These are phyloP conservation scores for Tupiocoris notatus DNA, from an alignment of 2,888 invertebrate genomes.

Conservation along the genomic window DNA sequence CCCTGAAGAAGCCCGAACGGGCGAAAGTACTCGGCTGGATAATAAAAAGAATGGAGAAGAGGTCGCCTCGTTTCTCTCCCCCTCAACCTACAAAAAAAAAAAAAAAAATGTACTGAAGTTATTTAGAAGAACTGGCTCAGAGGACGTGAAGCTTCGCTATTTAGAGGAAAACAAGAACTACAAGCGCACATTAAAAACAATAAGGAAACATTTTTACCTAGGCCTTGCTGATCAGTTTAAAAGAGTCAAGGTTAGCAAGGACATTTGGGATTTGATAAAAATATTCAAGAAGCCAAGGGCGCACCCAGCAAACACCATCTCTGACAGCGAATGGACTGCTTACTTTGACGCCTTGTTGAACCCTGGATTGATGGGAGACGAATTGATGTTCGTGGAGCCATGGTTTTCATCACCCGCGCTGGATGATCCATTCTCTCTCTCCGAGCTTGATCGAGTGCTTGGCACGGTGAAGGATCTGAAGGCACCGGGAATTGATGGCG, in stretches of 20 bases:
- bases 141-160: background rate
- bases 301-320: background rate
- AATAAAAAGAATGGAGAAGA: too few relatives aligned
- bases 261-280: background rate
- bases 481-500: background rate
- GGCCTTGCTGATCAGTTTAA: background rate
- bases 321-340: background rate
- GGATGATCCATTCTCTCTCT: background rate
- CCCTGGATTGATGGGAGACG: background rate
- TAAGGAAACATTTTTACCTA: background rate
- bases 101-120: too few relatives aligned
- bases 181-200: background rate
- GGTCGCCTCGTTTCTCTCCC: too few relatives aligned
- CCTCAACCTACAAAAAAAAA: too few relatives aligned
- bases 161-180: background rate
- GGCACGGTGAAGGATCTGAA: background rate
- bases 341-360: background rate
- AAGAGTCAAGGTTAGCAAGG: background rate
- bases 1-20: too few relatives aligned
- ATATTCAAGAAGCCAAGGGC: background rate
- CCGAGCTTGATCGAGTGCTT: background rate
- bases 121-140: background rate
- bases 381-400: too few relatives aligned
- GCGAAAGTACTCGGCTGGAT: too few relatives aligned
- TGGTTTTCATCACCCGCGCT: too few relatives aligned